Evolutionary conservation across 2,113 vertebrate species (phyloP).

Genomic region (Machaerirhynchus nigripectus): DNA sequence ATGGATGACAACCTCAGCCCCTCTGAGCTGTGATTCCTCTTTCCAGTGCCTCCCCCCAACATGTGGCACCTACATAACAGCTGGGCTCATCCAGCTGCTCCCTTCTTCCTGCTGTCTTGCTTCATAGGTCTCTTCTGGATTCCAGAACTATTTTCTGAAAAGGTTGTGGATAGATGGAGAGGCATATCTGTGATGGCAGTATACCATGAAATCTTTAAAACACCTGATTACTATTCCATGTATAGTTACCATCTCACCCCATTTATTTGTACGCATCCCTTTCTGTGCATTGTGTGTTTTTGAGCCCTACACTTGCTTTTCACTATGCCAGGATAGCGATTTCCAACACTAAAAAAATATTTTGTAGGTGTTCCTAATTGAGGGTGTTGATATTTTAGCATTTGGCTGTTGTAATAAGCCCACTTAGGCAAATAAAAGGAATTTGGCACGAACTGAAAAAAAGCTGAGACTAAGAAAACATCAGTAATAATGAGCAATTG

Average conservation of each 20-base stretch:
- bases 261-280: not conserved
- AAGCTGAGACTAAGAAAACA: not conserved
- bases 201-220: not conserved
- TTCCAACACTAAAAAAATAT: not conserved
- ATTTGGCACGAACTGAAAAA: not conserved
- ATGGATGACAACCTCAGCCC: not conserved
- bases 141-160: not conserved
- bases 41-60: not conserved
- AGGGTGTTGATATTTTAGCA: not conserved
- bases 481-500: not conserved
- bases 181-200: not conserved
- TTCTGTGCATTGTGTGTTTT: not conserved
- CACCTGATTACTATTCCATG: not conserved
- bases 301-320: not conserved
- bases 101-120: not conserved
- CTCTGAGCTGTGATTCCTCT: not conserved
- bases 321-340: not conserved
- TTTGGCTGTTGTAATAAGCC: not conserved
- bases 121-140: not conserved
- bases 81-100: not conserved
- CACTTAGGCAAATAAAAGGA: not conserved
- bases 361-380: not conserved
- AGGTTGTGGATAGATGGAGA: not conserved
- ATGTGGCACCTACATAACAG: fast-evolving
- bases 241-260: not conserved